Percentiles rank a stretch among this genome's conserved stretches.
phyloP scores from a whole-genome alignment of 2,888 invertebrate genomes.

The Cotesia congregata region DNA sequence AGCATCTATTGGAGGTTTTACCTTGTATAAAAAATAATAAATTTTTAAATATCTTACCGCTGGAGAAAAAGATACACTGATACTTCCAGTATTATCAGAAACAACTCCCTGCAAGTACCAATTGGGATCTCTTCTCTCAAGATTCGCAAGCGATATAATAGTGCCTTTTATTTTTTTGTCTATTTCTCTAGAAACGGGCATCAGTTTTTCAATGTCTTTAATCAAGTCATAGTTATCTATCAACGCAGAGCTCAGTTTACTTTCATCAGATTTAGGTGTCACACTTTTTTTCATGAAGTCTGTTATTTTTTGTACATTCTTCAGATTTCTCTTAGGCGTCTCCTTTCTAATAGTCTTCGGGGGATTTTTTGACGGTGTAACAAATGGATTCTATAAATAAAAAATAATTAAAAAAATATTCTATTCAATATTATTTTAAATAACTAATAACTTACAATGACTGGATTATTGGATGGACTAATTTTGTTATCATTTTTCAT shows the following conservation, averaged over 20 bases:
- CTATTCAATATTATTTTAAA: too few relatives aligned
- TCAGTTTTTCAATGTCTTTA: constrained; percentile 51
- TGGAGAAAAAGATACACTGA: constrained; percentile 74
- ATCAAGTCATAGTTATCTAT: constrained; percentile 56
- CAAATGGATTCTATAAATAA: background rate
- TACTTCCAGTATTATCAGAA: constrained; percentile 73
- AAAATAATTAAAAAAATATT: background rate
- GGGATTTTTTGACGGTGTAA: constrained; percentile 3
- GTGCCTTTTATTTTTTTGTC: constrained; percentile 73
- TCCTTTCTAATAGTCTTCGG: background rate
- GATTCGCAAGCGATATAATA: constrained; percentile 73
- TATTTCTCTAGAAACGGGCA: constrained; percentile 35
- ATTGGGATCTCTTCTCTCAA: constrained; percentile 72
- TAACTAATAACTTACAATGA: background rate
- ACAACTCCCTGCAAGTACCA: constrained; percentile 75
- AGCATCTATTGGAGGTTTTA: too few relatives aligned
- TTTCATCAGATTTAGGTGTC: constrained; percentile 12
- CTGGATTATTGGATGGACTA: background rate
- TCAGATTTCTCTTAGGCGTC: background rate
- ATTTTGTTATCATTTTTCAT: background rate
- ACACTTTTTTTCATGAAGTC: constrained; percentile 49
- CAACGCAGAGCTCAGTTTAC: constrained; percentile 10
- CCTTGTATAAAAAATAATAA: background rate
- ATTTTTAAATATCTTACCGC: constrained; percentile 64
- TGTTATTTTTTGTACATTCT: constrained; percentile 49